phyloP scores from a whole-genome alignment of 2,888 invertebrate species.

The Lamellibrachia columna region DNA sequence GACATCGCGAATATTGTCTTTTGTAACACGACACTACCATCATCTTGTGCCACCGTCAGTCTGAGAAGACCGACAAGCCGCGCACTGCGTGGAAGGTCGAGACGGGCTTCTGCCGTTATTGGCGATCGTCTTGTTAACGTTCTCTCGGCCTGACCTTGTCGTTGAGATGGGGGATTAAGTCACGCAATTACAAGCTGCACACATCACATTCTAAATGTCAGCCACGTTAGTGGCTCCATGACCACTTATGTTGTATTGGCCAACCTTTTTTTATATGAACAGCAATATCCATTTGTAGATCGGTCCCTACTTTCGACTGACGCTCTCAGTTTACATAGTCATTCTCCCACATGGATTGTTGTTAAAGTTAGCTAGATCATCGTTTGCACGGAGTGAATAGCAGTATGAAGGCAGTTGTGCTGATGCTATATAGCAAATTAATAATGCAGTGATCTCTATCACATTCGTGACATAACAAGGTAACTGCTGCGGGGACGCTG shows the following conservation, averaged over 20 bases:
- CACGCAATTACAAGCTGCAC: neutral
- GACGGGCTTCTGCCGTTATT: neutral
- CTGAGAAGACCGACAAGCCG: neutral
- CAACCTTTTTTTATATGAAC: neutral
- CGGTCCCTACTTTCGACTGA: neutral
- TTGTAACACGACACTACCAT: neutral
- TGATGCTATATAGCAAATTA: neutral
- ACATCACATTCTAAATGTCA: neutral
- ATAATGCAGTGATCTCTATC: neutral
- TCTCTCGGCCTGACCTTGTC: neutral
- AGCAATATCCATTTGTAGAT: neutral
- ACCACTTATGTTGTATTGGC: neutral
- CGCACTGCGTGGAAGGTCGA: neutral
- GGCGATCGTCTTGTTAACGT: neutral
- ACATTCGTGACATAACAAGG: too few relatives aligned
- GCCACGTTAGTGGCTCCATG: neutral
- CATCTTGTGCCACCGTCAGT: neutral
- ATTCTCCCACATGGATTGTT: neutral
- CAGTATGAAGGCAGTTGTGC: neutral
- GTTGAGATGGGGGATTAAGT: neutral
- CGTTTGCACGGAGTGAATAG: neutral
- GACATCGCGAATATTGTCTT: neutral
- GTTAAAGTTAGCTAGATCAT: neutral
- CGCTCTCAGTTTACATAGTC: neutral
- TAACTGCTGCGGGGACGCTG: too few relatives aligned